Percentiles rank a stretch among this genome's conserved stretches.
These are phyloP conservation scores for Mustela lutreola DNA, from an alignment of 2,113 vertebrate genomes.

Conservation along the genomic window DNA sequence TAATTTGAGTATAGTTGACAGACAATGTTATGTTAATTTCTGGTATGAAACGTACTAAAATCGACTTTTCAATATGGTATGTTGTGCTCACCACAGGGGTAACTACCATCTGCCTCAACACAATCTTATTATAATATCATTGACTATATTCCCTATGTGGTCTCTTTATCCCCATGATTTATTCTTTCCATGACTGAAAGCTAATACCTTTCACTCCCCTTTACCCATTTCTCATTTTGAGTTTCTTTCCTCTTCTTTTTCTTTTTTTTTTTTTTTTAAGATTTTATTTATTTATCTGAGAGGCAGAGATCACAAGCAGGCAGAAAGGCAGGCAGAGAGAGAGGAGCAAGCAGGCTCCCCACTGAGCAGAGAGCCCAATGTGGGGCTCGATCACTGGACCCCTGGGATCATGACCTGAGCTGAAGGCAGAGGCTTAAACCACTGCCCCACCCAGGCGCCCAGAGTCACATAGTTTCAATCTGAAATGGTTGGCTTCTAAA, in stretches of 20 bases:
- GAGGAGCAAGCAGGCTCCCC: no score
- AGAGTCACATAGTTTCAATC: neutral
- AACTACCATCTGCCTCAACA: neutral
- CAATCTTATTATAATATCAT: neutral
- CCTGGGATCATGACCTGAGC: no score
- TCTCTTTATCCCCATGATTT: neutral
- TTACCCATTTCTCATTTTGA: neutral
- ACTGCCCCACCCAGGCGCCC: no score
- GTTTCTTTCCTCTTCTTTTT: no score
- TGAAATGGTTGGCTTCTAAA: neutral
- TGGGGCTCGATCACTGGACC: accelerated
- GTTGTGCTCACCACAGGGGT: neutral
- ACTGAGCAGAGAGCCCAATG: no score
- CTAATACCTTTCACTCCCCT: neutral
- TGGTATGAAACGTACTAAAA: neutral
- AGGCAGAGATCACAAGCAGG: no score
- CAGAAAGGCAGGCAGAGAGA: no score
- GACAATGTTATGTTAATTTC: neutral
- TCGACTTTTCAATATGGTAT: neutral
- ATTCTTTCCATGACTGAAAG: neutral
- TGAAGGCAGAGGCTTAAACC: no score
- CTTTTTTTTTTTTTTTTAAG: no score
- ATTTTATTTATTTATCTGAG: no score
- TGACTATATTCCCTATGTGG: neutral
- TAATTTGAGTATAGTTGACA: neutral